Conservation (phyloP, 1,140 invertebrate genomes). For the Nymphalis io region DNA sequence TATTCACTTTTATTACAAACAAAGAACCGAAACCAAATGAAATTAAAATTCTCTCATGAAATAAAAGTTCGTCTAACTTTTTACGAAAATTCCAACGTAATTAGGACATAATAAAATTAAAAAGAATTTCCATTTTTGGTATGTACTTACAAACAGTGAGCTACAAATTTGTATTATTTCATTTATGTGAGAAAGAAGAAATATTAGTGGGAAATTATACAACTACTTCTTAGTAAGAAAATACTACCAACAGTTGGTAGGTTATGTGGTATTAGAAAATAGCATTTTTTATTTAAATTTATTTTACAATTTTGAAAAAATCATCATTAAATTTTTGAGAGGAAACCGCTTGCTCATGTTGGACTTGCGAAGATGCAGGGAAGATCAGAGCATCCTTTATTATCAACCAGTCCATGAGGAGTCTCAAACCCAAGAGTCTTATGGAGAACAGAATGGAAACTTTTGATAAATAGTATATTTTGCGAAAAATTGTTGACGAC, state of each 20-base stretch:
- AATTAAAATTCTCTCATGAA: conserved; percentile 29
- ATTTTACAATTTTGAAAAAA: too few relatives aligned
- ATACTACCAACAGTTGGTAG: too few relatives aligned
- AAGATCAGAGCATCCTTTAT: conserved; percentile 56
- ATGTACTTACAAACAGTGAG: conserved; percentile 4
- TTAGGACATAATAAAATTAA: conserved; percentile 1
- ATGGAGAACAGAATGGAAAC: conserved; percentile 50
- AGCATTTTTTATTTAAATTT: too few relatives aligned
- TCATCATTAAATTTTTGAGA: too few relatives aligned
- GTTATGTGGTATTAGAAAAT: too few relatives aligned
- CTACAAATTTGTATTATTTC: not conserved
- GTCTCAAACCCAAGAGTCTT: conserved; percentile 54
- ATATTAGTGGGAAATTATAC: not conserved
- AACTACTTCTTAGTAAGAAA: too few relatives aligned
- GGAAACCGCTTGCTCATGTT: too few relatives aligned
- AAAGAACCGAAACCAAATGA: conserved; percentile 13
- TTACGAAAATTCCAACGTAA: conserved; percentile 2
- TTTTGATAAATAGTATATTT: not conserved
- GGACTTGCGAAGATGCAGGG: too few relatives aligned
- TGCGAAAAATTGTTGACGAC: not conserved
- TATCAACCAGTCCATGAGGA: conserved; percentile 53
- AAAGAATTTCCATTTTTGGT: not conserved
- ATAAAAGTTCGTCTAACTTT: conserved; percentile 3
- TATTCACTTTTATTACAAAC: conserved; percentile 19
- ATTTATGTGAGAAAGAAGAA: too few relatives aligned